Evolutionary conservation across 2,797 vertebrate species (phyloP), one percentile per base, ranked within the genome.

Genomic region (Ctenopoma multispine): DNA sequence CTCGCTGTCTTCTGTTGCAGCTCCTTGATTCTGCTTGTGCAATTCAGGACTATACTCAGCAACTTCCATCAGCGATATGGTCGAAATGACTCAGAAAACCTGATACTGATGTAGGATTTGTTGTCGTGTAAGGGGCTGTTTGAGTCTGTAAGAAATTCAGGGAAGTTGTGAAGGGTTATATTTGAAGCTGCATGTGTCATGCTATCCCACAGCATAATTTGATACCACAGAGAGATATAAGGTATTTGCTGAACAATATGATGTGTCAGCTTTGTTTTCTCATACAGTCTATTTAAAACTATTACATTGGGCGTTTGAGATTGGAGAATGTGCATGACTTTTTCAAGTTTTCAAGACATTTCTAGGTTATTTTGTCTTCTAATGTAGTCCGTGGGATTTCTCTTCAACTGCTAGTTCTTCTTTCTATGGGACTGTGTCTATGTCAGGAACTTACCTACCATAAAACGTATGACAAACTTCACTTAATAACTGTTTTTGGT

Each of bases 401-500:
- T 72, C 31, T 36, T 47, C 47, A 48, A n/a, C n/a, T 6, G 11
- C 4, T 56, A 20, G 41, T 24, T 71, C 44, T 67, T 54, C 4
- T 44, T 41, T 41, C 3, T 29, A 18, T 6, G 10, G 48, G 0
- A 31, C 12, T n/a, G 21, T 58, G 21, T 58, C n/a, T 44, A 23
- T 56, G 21, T 5, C 41, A 34, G 23, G 40, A 38, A 20, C 36
- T 43, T 65, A 78, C 54, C 53, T n/a, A 43, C 59, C 29, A 11
- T 54, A 62, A 50, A 59, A 49, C 50, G 43, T 46, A 61, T 53
- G 53, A 48, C 46, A 63, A 50, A 68, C 60, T 75, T 31, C 43
- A 72, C 69, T 55, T 41, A 77, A 69, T 44, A 51, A 34, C 70
- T 38, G 12, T 64, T 47, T 24, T 62, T 59, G 49, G 69, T 82